Evolutionary conservation across 2,888 invertebrate genomes (phyloP).

Genomic region (Acheta domesticus): DNA sequence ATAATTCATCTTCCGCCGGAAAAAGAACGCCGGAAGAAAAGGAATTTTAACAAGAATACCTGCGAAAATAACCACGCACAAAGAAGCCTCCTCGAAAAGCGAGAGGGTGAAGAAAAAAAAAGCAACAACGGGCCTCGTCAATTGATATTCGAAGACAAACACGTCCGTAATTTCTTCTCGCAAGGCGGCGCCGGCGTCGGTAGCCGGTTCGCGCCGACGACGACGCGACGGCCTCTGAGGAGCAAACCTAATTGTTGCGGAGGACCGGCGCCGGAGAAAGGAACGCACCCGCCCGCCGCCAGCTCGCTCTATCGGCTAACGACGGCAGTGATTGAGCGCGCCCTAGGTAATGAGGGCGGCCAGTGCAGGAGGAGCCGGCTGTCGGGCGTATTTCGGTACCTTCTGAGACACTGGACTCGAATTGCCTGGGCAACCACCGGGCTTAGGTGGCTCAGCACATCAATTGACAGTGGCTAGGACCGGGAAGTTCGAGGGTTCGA

Average conservation of each 20-base stretch:
- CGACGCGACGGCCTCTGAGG: neutral
- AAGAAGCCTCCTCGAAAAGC: too few relatives aligned
- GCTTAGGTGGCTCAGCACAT: too few relatives aligned
- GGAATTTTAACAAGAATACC: too few relatives aligned
- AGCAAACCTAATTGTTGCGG: slow-evolving; percentile 18
- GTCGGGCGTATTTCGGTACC: neutral
- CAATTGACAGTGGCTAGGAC: too few relatives aligned
- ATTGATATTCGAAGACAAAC: neutral
- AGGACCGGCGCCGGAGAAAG: neutral
- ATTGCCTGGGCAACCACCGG: too few relatives aligned
- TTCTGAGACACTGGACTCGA: too few relatives aligned
- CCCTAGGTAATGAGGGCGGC: neutral
- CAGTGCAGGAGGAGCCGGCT: neutral
- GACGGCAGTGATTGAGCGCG: slow-evolving; percentile 10
- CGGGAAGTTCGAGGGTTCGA: too few relatives aligned
- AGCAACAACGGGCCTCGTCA: neutral
- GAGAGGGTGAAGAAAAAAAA: neutral
- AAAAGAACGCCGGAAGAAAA: too few relatives aligned
- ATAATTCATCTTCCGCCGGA: too few relatives aligned
- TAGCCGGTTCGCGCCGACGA: too few relatives aligned
- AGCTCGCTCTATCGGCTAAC: neutral
- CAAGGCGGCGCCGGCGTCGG: neutral
- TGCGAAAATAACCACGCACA: too few relatives aligned
- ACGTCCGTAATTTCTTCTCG: slow-evolving; percentile 3
- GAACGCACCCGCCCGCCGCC: neutral